Evolutionary conservation across 1,140 invertebrate species (phyloP).

Genomic region (Periplaneta americana): DNA sequence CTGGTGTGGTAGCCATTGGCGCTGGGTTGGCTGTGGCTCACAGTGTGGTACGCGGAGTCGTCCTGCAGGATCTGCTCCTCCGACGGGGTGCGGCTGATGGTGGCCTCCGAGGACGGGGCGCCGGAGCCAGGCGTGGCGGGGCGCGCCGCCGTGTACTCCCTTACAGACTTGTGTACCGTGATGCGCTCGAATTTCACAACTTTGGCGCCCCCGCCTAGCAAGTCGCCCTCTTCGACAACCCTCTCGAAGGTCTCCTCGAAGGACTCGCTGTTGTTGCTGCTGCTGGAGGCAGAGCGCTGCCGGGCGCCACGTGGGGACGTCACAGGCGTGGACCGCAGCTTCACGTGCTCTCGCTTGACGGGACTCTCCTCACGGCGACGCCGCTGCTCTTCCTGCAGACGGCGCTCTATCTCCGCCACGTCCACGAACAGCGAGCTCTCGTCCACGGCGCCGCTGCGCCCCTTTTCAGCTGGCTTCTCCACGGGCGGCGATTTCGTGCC

Average conservation of each 20-base stretch:
- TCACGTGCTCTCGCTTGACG: slow-evolving; percentile 47
- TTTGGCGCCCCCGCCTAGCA: slow-evolving; percentile 46
- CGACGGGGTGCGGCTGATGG: slow-evolving; percentile 44
- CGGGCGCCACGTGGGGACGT: background rate
- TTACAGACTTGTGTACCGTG: slow-evolving; percentile 48
- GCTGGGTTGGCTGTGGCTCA: slow-evolving; percentile 7
- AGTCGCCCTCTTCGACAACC: slow-evolving; percentile 55
- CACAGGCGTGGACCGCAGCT: slow-evolving; percentile 46
- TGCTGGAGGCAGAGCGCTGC: background rate
- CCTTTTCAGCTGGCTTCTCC: slow-evolving; percentile 34
- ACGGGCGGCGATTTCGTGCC: slow-evolving; percentile 30
- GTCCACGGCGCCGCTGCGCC: slow-evolving; percentile 27
- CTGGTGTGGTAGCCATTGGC: slow-evolving; percentile 23
- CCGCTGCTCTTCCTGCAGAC: slow-evolving; percentile 47
- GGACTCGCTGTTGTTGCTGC: slow-evolving; percentile 28
- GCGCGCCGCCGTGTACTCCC: slow-evolving; percentile 33
- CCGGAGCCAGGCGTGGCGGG: background rate
- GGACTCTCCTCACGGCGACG: slow-evolving; percentile 41
- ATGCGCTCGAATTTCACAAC: slow-evolving; percentile 63
- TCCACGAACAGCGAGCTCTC: slow-evolving; percentile 37
- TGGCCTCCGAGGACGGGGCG: slow-evolving; percentile 21
- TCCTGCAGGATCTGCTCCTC: slow-evolving; percentile 42
- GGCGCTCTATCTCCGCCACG: slow-evolving; percentile 53
- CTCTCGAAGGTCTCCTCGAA: slow-evolving; percentile 51
- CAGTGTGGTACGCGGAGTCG: slow-evolving; percentile 51